Percentiles rank a stretch among this genome's conserved stretches.
Conservation (phyloP, 2,113 vertebrate genomes). For the Pontoporia blainvillei region DNA sequence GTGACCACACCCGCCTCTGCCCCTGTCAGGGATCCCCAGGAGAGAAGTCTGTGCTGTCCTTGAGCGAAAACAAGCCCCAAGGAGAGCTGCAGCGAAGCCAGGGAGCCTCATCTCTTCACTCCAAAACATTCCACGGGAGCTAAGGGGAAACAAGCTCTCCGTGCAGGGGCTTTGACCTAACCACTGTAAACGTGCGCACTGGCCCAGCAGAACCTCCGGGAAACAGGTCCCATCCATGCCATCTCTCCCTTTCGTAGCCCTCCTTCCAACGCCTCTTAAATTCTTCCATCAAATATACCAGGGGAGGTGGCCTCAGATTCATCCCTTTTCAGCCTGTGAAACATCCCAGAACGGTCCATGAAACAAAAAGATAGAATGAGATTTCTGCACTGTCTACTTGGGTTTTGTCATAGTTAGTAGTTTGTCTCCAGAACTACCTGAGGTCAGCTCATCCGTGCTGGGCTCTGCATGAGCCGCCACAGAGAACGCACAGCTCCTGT, state of each 20-base stretch:
- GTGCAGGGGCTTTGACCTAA: accelerated
- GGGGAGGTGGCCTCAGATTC: accelerated
- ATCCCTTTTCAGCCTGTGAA: background rate
- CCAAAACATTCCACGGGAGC: background rate
- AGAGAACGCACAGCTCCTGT: too few species aligned
- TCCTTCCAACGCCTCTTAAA: background rate
- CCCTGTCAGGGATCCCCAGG: background rate
- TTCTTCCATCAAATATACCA: background rate
- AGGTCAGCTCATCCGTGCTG: accelerated
- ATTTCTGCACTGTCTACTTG: background rate
- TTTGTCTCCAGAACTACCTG: background rate
- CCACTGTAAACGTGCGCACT: accelerated
- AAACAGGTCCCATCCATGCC: background rate
- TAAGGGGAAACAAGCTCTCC: background rate
- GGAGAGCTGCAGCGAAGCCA: background rate
- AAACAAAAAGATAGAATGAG: background rate
- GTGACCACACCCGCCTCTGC: accelerated
- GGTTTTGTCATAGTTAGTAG: background rate
- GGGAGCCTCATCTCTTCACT: background rate
- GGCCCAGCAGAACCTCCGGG: background rate
- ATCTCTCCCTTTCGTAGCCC: accelerated
- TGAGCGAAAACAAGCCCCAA: background rate
- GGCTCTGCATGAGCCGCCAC: background rate
- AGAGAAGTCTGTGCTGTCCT: background rate
- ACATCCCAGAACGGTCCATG: background rate